Conservation (phyloP, 2,888 invertebrate species). For the Allophyes oxyacanthae region DNA sequence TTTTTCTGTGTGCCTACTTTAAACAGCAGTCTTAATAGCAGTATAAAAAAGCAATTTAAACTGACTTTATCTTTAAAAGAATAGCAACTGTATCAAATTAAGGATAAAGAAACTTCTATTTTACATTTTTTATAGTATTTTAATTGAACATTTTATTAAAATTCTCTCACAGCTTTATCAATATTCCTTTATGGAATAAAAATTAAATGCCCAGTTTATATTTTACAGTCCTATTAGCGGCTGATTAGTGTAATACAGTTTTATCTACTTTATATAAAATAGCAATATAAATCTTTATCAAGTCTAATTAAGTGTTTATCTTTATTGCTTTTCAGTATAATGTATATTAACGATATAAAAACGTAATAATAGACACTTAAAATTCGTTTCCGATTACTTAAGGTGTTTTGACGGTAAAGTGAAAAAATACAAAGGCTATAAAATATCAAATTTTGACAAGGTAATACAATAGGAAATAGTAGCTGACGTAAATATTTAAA, state of each 20-base stretch:
- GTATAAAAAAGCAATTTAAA: too few species aligned
- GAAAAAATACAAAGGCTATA: constrained; percentile 29
- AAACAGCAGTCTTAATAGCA: too few species aligned
- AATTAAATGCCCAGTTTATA: constrained; percentile 32
- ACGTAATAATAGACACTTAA: constrained; percentile 34
- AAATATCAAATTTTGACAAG: constrained; percentile 39
- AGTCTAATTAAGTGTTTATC: constrained; percentile 49
- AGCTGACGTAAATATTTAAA: constrained; percentile 33
- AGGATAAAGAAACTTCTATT: constrained; percentile 26
- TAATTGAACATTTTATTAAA: constrained; percentile 49
- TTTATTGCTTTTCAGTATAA: constrained; percentile 48
- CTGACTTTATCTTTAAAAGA: background rate
- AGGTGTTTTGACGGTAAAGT: constrained; percentile 31
- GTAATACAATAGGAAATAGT: constrained; percentile 45
- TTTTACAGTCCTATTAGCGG: constrained; percentile 49
- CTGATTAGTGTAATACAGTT: constrained; percentile 48
- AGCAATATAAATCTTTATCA: constrained; percentile 53
- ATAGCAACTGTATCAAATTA: constrained; percentile 24
- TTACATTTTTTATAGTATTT: constrained; percentile 42
- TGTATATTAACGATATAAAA: constrained; percentile 40
- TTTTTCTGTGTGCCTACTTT: too few species aligned
- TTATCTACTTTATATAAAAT: constrained; percentile 51
- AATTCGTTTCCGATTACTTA: constrained; percentile 25
- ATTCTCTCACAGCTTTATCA: constrained; percentile 37
- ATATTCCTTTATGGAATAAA: constrained; percentile 19